Evolutionary conservation across 92 coral and sea anemone species (phyloP), one percentile per base, ranked within the genome.

Genomic region (Zoanthus sociatus): DNA sequence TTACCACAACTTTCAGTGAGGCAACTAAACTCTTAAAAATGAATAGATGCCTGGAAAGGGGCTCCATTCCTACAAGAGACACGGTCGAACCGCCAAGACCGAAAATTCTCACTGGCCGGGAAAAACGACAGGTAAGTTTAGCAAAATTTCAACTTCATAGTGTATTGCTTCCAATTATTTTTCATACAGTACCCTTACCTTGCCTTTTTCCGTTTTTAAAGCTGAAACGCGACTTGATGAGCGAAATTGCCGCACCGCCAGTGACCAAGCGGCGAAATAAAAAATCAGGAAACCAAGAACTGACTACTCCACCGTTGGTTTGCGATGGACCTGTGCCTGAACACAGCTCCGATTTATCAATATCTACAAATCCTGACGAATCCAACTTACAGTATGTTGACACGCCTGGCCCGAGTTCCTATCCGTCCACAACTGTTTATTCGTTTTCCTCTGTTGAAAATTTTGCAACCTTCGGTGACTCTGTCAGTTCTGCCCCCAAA

Each of bases 21-120:
- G 33, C 63, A 7, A 60, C 32, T 31, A 17, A 10, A 37, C 0
- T 56, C 9, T 13, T 68, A 7, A 60, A 42, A 7, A 60, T 42
- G 33, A 51, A 66, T 66, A 66, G 71, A 11, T 66, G 71, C 71
- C 33, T 66, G 10, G 32, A n/a, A 58, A 79, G 42, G 73, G 73
- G 84, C 18, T 60, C 84, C 63, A 51, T 79, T 3, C 73, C 86
- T 0, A 63, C 86, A 66, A 82, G 73, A 58, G 86, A 63, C 75
- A 42, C 86, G 7, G 69, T 82, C 21, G 9, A 60, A 17, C 86
- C 86, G 20, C 61, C 51, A 66, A 73, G 45, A 17, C 20, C 76
- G 16, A 48, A 82, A 32, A 71, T 42, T 33, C 72, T 66, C 54
- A 82, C 86, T 64, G 76, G 71, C 71, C 71, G 71, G 46, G 60